Conservation (phyloP, 2,888 invertebrate species). For the Tiliacea citrago region DNA sequence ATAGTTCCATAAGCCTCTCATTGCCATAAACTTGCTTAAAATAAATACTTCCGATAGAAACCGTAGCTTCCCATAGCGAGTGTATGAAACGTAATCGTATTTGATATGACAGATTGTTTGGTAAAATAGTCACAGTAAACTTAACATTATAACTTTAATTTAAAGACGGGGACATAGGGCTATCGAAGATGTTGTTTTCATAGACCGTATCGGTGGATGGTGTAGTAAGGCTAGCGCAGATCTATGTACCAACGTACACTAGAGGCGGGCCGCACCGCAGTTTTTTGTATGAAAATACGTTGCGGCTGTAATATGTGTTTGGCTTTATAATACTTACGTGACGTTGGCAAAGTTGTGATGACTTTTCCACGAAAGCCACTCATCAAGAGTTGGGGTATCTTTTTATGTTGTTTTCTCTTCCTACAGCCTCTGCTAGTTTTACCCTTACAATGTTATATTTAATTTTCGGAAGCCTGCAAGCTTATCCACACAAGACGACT, state of each 20-base stretch:
- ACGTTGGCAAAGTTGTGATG: not conserved
- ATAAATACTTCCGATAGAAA: conserved; percentile 58
- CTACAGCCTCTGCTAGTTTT: accelerated
- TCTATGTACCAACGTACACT: no score
- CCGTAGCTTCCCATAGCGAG: conserved; percentile 48
- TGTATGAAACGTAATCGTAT: conserved; percentile 45
- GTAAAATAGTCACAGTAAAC: conserved; percentile 48
- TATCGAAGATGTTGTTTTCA: not conserved
- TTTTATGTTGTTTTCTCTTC: not conserved
- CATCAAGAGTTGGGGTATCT: no score
- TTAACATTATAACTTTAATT: conserved; percentile 16
- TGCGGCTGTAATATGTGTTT: no score
- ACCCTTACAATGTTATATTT: not conserved
- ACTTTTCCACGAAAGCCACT: not conserved
- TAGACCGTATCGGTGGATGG: not conserved
- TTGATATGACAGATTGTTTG: conserved; percentile 31
- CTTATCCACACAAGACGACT: not conserved
- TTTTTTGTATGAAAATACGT: no score
- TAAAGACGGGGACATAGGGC: conserved; percentile 29
- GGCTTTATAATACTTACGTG: no score
- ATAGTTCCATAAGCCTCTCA: conserved; percentile 60
- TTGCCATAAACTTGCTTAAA: conserved; percentile 60
- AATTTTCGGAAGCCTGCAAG: not conserved
- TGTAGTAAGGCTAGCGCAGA: no score
- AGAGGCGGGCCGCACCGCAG: no score